Evolutionary conservation across 2,888 invertebrate species (phyloP).

Genomic region (Congeria kusceri): DNA sequence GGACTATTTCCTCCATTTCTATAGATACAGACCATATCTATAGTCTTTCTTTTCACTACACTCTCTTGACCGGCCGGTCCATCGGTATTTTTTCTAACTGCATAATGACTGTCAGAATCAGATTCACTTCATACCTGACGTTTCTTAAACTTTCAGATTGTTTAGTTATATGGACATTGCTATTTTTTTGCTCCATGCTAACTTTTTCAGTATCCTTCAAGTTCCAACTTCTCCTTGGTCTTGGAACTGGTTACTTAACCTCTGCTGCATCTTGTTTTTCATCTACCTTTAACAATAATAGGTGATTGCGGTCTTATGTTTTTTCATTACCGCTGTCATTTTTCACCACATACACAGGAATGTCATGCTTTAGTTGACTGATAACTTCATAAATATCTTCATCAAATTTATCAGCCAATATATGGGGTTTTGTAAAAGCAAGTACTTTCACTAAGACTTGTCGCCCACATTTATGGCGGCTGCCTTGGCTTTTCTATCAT

Average conservation of each 20-base stretch:
- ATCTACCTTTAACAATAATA: conserved; percentile 3
- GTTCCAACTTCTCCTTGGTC: neutral
- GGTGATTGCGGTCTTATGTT: conserved; percentile 13
- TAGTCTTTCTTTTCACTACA: no score
- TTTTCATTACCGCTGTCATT: neutral
- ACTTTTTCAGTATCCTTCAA: neutral
- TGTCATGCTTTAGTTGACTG: conserved; percentile 1
- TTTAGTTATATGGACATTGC: neutral
- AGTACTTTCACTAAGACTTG: conserved; percentile 18
- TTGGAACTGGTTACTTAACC: conserved; percentile 9
- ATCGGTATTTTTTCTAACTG: neutral
- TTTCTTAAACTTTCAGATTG: neutral
- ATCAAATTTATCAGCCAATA: conserved; percentile 9
- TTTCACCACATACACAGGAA: conserved; percentile 14
- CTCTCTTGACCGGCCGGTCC: conserved; percentile 10
- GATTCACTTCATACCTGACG: conserved; percentile 1
- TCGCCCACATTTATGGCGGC: conserved; percentile 3
- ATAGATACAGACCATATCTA: no score
- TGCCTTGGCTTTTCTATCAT: conserved; percentile 10
- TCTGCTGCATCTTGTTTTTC: neutral
- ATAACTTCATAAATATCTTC: conserved; percentile 2
- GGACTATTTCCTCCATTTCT: no score
- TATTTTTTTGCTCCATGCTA: neutral
- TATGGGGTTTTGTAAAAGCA: conserved; percentile 9
- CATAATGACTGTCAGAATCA: neutral